phyloP scores from a whole-genome alignment of 2,888 invertebrate species.

The Megalurothrips usitatus region DNA sequence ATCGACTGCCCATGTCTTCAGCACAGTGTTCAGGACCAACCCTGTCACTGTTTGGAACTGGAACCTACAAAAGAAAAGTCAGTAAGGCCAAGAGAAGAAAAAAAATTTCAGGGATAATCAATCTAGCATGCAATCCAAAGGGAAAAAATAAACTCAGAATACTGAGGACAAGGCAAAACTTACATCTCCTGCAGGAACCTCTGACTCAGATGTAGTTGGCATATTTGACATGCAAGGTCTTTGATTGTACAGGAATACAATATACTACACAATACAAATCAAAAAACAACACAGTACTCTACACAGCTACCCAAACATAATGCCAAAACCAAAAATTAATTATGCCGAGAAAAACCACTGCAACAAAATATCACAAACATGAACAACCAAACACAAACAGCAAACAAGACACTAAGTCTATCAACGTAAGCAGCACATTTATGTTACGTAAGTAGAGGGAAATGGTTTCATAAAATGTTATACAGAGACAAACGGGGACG shows the following conservation, averaged over 20 bases:
- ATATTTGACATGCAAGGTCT: slow-evolving; percentile 6
- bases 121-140: background rate
- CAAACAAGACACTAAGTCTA: background rate
- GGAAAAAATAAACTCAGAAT: background rate
- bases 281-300: too few relatives aligned
- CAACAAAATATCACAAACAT: background rate
- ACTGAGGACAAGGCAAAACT: background rate
- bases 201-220: slow-evolving; percentile 1
- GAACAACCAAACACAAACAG: background rate
- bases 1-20: background rate
- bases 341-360: background rate
- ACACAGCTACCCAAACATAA: too few relatives aligned
- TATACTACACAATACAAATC: background rate
- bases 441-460: background rate
- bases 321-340: too few relatives aligned
- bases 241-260: background rate
- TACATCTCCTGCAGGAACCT: background rate
- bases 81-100: background rate
- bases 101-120: background rate
- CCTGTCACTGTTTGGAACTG: background rate
- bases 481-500: background rate
- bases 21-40: background rate
- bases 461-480: background rate
- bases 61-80: background rate
- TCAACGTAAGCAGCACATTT: background rate